These are phyloP conservation scores for Mythimna loreyi DNA, from an alignment of 2,888 invertebrate species.

Conservation along the genomic window DNA sequence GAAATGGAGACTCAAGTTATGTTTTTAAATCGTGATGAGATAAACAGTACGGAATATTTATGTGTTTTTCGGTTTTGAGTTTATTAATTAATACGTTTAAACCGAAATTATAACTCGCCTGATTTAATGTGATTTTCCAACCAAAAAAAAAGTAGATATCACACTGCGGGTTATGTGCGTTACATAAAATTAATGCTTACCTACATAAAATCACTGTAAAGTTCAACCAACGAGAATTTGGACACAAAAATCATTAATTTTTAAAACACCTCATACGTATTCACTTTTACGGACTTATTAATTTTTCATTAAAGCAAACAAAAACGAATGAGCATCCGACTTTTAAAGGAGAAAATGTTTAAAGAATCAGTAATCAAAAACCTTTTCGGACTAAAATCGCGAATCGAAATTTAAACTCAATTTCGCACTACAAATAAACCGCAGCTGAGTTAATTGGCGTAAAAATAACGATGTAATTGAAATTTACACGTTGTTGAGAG, in stretches of 20 bases:
- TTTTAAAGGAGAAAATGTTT: slow-evolving; percentile 33
- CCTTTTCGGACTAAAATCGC: slow-evolving; percentile 58
- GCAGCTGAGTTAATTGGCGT: slow-evolving; percentile 85
- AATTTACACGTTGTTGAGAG: slow-evolving; percentile 74
- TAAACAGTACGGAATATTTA: not conserved
- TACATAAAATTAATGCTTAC: not conserved
- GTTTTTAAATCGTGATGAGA: slow-evolving; percentile 1
- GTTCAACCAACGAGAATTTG: slow-evolving; percentile 7
- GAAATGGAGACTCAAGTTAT: slow-evolving; percentile 45
- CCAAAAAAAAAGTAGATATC: too few species aligned
- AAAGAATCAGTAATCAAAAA: slow-evolving; percentile 55
- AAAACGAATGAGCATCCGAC: slow-evolving; percentile 16
- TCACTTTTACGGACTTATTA: slow-evolving; percentile 13
- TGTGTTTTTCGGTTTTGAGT: not conserved
- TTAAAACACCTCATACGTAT: slow-evolving; percentile 17
- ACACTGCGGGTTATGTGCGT: not conserved
- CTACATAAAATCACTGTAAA: slow-evolving; percentile 10
- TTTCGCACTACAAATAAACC: slow-evolving; percentile 74
- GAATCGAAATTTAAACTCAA: slow-evolving; percentile 70
- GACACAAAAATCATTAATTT: slow-evolving; percentile 11
- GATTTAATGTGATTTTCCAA: too few species aligned
- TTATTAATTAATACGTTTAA: too few species aligned
- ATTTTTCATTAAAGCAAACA: slow-evolving; percentile 33
- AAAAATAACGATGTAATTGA: slow-evolving; percentile 88
- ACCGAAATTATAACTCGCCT: too few species aligned